Evolutionary conservation across 2,888 invertebrate genomes (phyloP), one percentile per base, ranked within the genome.

Genomic region (Drosophila phalerata): DNA sequence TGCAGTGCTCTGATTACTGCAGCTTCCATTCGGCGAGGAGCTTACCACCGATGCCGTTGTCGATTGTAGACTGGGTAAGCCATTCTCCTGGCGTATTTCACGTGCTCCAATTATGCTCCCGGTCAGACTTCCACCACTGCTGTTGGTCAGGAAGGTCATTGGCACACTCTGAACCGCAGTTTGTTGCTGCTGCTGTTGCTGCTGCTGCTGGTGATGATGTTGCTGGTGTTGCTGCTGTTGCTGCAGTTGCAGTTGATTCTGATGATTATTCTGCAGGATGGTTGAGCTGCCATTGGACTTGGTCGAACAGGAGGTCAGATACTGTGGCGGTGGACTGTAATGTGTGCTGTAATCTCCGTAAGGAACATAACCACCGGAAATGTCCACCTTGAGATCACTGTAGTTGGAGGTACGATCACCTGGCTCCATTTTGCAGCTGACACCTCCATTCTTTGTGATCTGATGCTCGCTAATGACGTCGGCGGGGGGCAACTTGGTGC

Each of bases 331-430:
- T 3, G 97, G 97, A 87, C 96, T 97, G 92, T 97, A 98, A 92
- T 98, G 97, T 34, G 97, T 95, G 8, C 96, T 95, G 91, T 97
- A 98, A 92, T 98, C 97, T 49, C 97, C 97, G 92, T 97, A 98
- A 0, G 97, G 97, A 67, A 92, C 92, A 77, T 92, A 91, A 47
- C 92, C 92, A 3, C 97, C 97, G 68, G 97, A 94, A 72, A 98
- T 94, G 92, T 98, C 98, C 77, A 97, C 94, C 93, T 98, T 98
- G 91, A 98, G 93, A 93, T 98, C 98, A 78, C 98, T 98, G 88
- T 98, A 97, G 91, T 97, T 97, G 56, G 98, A 98, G 88, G 97
- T 97, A 79, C 97, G 94, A 91, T 98, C 98, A 66, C 97, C 97
- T 0, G 92, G 77, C 55, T 92, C 92, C 83, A 91, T 79, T 72